Percentiles rank a stretch among this genome's conserved stretches.
Evolutionary conservation across 2,797 vertebrate species (phyloP).

Genomic region (Danio aesculapii): DNA sequence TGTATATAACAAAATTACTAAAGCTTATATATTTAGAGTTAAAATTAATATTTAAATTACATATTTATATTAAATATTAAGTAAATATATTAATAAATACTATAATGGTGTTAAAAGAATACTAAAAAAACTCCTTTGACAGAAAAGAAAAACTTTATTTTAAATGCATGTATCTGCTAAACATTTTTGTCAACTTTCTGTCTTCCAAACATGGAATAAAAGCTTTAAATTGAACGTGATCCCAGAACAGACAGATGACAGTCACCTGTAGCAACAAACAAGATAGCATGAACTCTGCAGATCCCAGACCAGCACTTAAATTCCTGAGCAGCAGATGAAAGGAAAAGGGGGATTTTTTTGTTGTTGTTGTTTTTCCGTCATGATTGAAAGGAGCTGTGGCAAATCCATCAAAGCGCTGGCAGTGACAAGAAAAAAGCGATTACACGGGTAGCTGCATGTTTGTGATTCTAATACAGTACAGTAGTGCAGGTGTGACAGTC

Average conservation of each 20-base stretch:
- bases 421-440: constrained; percentile 38
- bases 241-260: not conserved
- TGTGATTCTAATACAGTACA: constrained; percentile 14
- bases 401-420: constrained; percentile 20
- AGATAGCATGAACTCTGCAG: not conserved
- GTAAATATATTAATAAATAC: not conserved
- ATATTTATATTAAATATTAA: not conserved
- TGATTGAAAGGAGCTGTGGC: constrained; percentile 1
- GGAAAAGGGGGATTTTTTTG: not conserved
- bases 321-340: not conserved
- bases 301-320: not conserved
- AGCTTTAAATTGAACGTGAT: not conserved
- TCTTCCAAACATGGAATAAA: constrained; percentile 10
- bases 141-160: not conserved
- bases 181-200: not conserved
- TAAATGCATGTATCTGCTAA: not conserved
- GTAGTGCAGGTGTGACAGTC: constrained; percentile 24
- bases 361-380: not conserved
- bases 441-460: constrained; percentile 30
- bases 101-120: not conserved
- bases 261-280: not conserved
- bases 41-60: not conserved
- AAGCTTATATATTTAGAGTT: not conserved
- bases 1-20: not conserved
- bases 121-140: not conserved